Base-by-base conservation (phyloP, 2,113 vertebrate species). In the Ictidomys tridecemlineatus region DNA sequence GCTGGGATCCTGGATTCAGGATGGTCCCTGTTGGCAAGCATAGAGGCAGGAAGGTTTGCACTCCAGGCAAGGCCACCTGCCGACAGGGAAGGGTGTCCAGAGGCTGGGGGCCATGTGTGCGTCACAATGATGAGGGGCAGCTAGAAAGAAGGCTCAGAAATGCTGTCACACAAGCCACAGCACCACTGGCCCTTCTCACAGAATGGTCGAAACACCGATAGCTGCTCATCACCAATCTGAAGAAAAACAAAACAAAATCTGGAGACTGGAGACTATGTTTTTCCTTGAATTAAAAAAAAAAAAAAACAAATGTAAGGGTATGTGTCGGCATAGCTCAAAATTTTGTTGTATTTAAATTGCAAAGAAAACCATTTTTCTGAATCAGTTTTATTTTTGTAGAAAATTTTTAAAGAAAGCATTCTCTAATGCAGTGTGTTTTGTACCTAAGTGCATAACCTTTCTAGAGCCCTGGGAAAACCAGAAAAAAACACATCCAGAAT, bases 151-250 rank as follows among this genome's bases (percentile, higher is more conserved):
- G 7, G 4, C 22, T 16, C 10, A 16, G 17, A 11, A 30, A 30
- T 7, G 1, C 14, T 3, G 4, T 20, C 13, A 14, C 20, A 9
- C 6, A 22, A 3, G 8, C 28, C 2, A 10, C 67, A 69, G 39
- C 20, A 3, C 2, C 12, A 9, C 18, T 2, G 32, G 4, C 16
- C 5, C 48, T 22, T 86, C 26, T 18, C 34, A 30, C 30, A 13
- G 1, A n/a, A 8, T 9, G 2, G 12, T 2, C 1, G 2, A 3
- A 42, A 24, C 3, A 10, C 4, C 9, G 30, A 28, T 13, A 7
- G 24, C 61, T 26, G 1, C 20, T 16, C 4, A 8, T 14, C n/a
- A 24, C 9, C 3, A 61, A 22, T 5, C 32, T 9, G 17, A 42
- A 42, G 48, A 89, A 42, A 22, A 17, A 3, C 13, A 4, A 28